phyloP scores from a whole-genome alignment of 2,113 vertebrate species.

The Rana temporaria region DNA sequence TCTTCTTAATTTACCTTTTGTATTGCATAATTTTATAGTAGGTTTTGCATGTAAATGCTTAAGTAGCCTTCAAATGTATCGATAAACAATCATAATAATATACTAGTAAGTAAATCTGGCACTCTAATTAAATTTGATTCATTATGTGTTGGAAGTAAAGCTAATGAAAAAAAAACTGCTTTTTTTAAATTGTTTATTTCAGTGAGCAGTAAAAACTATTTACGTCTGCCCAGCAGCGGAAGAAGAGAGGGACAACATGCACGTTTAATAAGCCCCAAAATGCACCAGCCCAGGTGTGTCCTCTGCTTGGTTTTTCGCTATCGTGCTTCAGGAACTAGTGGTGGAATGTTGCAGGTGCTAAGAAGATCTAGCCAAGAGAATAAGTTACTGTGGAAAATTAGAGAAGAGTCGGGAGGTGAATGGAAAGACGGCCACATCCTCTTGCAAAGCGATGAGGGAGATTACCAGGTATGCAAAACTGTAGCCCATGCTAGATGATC shows the following conservation, averaged over 20 bases:
- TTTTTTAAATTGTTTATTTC: conserved; percentile 47
- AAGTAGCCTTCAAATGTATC: no score
- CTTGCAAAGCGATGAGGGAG: conserved; percentile 88
- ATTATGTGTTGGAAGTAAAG: neutral
- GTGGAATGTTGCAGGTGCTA: conserved; percentile 84
- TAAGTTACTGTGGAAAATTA: conserved; percentile 86
- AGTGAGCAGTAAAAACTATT: conserved; percentile 83
- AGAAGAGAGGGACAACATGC: conserved; percentile 82
- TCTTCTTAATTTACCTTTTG: no score
- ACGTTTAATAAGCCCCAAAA: conserved; percentile 85
- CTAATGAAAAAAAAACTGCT: neutral
- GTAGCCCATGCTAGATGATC: neutral
- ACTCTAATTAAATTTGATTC: no score
- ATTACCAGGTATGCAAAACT: conserved; percentile 82
- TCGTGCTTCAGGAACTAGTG: conserved; percentile 82
- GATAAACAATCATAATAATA: no score
- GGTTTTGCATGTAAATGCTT: no score
- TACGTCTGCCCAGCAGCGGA: conserved; percentile 82
- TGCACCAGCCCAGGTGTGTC: conserved; percentile 82
- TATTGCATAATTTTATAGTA: no score
- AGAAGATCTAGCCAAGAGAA: conserved; percentile 85
- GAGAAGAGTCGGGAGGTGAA: conserved; percentile 87
- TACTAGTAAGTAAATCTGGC: no score
- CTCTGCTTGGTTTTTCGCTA: conserved; percentile 94
- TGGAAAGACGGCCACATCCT: conserved; percentile 94